A percentile compares a stretch with the other conserved stretches of the same genome.
These are phyloP conservation scores for Diabrotica balteata DNA, from an alignment of 2,888 invertebrate species.

Conservation along the genomic window DNA sequence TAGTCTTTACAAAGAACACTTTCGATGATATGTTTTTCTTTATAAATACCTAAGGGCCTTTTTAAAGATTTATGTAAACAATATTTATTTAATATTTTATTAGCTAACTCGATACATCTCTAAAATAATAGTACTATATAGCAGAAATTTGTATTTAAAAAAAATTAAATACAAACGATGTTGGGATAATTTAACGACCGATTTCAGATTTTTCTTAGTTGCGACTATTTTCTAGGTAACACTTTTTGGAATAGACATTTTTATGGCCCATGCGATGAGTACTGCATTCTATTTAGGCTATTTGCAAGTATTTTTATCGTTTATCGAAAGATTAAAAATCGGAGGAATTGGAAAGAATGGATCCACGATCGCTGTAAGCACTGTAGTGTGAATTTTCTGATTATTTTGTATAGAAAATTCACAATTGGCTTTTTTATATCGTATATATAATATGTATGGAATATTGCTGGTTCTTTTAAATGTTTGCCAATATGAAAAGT, in stretches of 20 bases:
- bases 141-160: no score
- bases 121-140: no score
- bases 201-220: slow-evolving; percentile 21
- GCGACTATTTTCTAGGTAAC: slow-evolving; percentile 58
- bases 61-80: no score
- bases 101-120: no score
- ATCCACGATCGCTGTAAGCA: slow-evolving; percentile 94
- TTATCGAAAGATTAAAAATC: slow-evolving; percentile 74
- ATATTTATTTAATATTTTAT: no score
- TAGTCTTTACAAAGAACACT: no score
- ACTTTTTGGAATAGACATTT: slow-evolving; percentile 59
- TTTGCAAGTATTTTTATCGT: slow-evolving; percentile 70
- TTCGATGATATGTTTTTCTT: no score
- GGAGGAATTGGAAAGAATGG: slow-evolving; percentile 97
- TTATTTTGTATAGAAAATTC: slow-evolving; percentile 15
- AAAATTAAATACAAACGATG: no score
- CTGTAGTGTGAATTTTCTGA: background rate
- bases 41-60: no score
- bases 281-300: slow-evolving; percentile 68
- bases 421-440: slow-evolving; percentile 12
- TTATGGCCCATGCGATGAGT: slow-evolving; percentile 56
- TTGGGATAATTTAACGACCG: no score
- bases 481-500: slow-evolving; percentile 13
- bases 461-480: slow-evolving; percentile 8
- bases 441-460: slow-evolving; percentile 12